These are phyloP conservation scores for Rhopalosiphum maidis DNA, from an alignment of 1,140 invertebrate species.

Conservation along the genomic window DNA sequence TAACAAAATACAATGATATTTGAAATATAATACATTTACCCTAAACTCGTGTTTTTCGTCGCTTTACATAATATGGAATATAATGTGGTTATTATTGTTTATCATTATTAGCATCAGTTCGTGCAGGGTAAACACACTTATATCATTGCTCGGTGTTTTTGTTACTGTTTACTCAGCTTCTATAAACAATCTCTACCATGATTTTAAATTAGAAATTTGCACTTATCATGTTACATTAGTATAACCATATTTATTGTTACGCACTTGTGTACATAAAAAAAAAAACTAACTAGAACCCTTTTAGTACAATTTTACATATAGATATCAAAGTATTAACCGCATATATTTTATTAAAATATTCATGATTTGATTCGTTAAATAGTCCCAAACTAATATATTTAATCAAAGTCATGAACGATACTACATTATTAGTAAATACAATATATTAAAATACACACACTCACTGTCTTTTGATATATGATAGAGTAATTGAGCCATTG, in stretches of 20 bases:
- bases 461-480: too few species aligned
- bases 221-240: not conserved
- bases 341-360: not conserved
- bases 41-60: slow-evolving; percentile 5
- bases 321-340: not conserved
- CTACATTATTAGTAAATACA: not conserved
- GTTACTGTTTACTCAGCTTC: slow-evolving; percentile 1
- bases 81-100: not conserved
- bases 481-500: too few species aligned
- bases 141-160: not conserved
- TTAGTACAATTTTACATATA: not conserved
- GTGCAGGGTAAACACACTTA: not conserved
- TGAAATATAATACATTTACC: not conserved
- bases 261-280: not conserved
- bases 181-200: slow-evolving; percentile 13
- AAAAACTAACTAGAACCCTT: not conserved
- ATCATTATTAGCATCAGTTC: not conserved
- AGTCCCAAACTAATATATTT: not conserved
- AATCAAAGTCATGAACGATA: not conserved
- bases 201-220: slow-evolving; percentile 14
- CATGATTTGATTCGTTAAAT: not conserved
- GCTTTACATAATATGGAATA: slow-evolving; percentile 5
- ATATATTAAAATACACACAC: not conserved
- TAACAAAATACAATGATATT: not conserved
- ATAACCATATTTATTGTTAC: not conserved